phyloP scores from a whole-genome alignment of 1,140 invertebrate genomes.

The Penaeus chinensis region DNA sequence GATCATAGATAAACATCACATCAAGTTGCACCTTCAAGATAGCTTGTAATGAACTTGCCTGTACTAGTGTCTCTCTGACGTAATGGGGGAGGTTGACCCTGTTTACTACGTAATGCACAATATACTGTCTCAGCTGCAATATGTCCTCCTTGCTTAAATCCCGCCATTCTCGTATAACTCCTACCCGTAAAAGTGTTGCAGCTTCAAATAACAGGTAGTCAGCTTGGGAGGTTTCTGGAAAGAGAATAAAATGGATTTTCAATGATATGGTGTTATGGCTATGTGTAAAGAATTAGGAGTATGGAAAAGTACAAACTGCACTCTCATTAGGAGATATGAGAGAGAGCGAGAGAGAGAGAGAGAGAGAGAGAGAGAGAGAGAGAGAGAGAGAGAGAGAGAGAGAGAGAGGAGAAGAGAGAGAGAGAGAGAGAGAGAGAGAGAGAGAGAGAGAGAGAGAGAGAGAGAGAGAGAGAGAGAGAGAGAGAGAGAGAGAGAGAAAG shows the following conservation, averaged over 20 bases:
- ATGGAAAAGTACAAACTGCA: no score
- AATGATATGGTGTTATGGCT: no score
- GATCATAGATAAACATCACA: constrained; percentile 23
- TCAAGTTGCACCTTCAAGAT: constrained; percentile 3
- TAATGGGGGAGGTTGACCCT: constrained; percentile 73
- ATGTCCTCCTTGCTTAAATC: constrained; percentile 77
- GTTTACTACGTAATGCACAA: constrained; percentile 82
- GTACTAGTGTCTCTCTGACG: constrained; percentile 78
- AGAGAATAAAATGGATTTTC: constrained; percentile 20
- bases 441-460: no score
- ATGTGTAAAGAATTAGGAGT: no score
- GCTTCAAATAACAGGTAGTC: constrained; percentile 91
- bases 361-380: no score
- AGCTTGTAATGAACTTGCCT: constrained; percentile 69
- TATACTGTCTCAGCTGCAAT: constrained; percentile 79
- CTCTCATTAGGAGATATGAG: no score
- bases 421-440: no score
- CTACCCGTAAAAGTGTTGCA: constrained; percentile 84
- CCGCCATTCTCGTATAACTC: constrained; percentile 85
- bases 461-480: no score
- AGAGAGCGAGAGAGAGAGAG: no score
- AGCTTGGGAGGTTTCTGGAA: constrained; percentile 78
- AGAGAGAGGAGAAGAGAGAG: no score
- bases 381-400: no score
- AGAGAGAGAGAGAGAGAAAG: no score